phyloP scores from a whole-genome alignment of 2,797 vertebrate species.

The Agapornis canus region DNA sequence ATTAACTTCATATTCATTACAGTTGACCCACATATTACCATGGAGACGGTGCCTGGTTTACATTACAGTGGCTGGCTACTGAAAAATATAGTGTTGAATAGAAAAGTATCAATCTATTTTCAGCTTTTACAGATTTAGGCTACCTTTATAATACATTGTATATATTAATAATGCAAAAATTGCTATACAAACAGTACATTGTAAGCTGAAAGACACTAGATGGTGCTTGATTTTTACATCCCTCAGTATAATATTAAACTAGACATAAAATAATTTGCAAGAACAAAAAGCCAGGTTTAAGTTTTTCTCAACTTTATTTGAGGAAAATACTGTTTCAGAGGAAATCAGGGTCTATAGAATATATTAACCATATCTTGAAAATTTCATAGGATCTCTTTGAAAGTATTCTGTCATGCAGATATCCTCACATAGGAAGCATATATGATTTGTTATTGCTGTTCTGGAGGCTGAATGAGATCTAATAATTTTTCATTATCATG shows the following conservation, averaged over 20 bases:
- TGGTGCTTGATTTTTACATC: background rate
- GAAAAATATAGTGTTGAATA: background rate
- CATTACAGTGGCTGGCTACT: background rate
- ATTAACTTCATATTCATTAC: slow-evolving; percentile 41
- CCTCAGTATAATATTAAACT: background rate
- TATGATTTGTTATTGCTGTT: background rate
- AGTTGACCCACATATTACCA: slow-evolving; percentile 42
- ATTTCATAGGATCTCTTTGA: background rate
- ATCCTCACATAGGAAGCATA: background rate
- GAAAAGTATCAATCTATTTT: background rate
- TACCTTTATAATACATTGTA: background rate
- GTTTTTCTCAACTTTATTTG: background rate
- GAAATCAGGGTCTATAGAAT: background rate
- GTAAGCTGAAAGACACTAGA: background rate
- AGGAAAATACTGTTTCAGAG: background rate
- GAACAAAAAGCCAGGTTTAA: background rate
- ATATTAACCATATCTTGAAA: background rate
- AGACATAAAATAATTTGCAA: fast-evolving
- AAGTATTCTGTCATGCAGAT: background rate
- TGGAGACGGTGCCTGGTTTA: slow-evolving; percentile 15
- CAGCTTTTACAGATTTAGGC: background rate
- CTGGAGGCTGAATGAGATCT: background rate
- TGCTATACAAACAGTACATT: background rate
- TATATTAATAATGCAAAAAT: background rate
- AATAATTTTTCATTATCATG: background rate